A percentile compares a stretch with the other conserved stretches of the same genome.
These are phyloP conservation scores for Rhagophthalmus giganteus DNA, from an alignment of 2,888 invertebrate species.

Conservation along the genomic window DNA sequence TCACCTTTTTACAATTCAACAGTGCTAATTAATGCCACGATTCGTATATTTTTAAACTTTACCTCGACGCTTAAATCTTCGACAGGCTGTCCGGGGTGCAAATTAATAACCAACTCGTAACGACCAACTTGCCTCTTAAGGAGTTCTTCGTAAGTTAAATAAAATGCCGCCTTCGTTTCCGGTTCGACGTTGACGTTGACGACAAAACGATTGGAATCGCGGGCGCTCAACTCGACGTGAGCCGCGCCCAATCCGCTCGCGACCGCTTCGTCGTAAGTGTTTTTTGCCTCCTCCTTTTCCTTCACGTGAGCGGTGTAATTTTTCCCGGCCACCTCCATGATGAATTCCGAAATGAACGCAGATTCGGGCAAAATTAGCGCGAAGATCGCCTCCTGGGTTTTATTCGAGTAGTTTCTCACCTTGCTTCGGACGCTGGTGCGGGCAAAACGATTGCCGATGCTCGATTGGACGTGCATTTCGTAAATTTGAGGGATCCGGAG, in stretches of 20 bases:
- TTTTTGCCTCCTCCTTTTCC: slow-evolving; percentile 65
- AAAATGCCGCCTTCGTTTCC: slow-evolving; percentile 66
- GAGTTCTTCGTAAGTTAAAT: slow-evolving; percentile 73
- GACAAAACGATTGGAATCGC: slow-evolving; percentile 61
- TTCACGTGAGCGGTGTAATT: slow-evolving; percentile 67
- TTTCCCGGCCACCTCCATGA: slow-evolving; percentile 67
- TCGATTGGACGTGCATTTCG: slow-evolving; percentile 64
- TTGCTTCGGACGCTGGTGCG: slow-evolving; percentile 66
- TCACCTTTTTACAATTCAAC: no score
- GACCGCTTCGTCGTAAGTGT: slow-evolving; percentile 50
- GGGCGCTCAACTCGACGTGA: not conserved
- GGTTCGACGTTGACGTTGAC: slow-evolving; percentile 70
- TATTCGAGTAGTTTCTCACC: slow-evolving; percentile 46
- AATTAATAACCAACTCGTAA: slow-evolving; percentile 70
- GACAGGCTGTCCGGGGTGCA: slow-evolving; percentile 70
- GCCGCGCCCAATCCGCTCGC: not conserved
- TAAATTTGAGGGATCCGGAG: slow-evolving; percentile 62
- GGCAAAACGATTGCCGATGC: slow-evolving; percentile 67
- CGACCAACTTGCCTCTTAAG: slow-evolving; percentile 64
- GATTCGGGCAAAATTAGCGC: slow-evolving; percentile 68
- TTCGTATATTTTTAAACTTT: slow-evolving; percentile 33
- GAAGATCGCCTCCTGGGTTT: slow-evolving; percentile 66
- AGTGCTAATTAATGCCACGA: no score
- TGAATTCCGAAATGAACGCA: slow-evolving; percentile 70
- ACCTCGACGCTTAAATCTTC: slow-evolving; percentile 64